phyloP scores from a whole-genome alignment of 2,888 invertebrate species.

The Drosophila atripex region DNA sequence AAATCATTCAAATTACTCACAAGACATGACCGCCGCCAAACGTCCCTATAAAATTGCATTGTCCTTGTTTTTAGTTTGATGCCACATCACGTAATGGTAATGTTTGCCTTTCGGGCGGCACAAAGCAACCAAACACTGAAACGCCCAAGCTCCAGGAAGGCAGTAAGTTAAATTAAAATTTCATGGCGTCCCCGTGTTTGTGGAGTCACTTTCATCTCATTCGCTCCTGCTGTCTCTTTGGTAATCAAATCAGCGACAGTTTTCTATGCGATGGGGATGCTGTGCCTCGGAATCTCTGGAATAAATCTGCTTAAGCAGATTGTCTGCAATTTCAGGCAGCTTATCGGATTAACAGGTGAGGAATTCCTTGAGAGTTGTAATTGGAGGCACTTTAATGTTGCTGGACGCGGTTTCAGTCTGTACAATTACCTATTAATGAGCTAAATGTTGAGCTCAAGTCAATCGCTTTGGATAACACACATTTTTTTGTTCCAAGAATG shows the following conservation, averaged over 20 bases:
- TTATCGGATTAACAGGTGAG: conserved; percentile 30
- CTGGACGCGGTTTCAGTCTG: conserved; percentile 5
- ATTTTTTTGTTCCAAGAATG: too few species aligned
- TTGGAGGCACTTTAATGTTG: conserved; percentile 23
- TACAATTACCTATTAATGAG: conserved; percentile 3
- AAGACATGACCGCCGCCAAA: conserved; percentile 52
- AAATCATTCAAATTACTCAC: conserved; percentile 45
- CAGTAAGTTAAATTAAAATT: conserved; percentile 70
- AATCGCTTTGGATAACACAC: too few species aligned
- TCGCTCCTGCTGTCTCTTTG: conserved; percentile 15
- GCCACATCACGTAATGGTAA: conserved; percentile 55
- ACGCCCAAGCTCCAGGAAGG: conserved; percentile 11
- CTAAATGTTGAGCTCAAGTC: not conserved
- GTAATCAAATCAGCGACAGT: conserved; percentile 59
- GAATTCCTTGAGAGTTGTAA: conserved; percentile 21
- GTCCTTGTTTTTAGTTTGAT: conserved; percentile 70
- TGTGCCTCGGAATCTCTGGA: conserved; percentile 21
- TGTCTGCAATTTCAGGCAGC: conserved; percentile 8
- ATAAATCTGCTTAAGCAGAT: conserved; percentile 39
- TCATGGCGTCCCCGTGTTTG: conserved; percentile 51
- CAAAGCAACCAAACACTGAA: conserved; percentile 18
- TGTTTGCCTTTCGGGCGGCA: conserved; percentile 49
- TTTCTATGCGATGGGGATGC: conserved; percentile 10
- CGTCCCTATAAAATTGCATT: conserved; percentile 76
- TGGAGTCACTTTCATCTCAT: conserved; percentile 26